Evolutionary conservation across 2,888 invertebrate genomes (phyloP).

Genomic region (Ecdyonurus torrentis): DNA sequence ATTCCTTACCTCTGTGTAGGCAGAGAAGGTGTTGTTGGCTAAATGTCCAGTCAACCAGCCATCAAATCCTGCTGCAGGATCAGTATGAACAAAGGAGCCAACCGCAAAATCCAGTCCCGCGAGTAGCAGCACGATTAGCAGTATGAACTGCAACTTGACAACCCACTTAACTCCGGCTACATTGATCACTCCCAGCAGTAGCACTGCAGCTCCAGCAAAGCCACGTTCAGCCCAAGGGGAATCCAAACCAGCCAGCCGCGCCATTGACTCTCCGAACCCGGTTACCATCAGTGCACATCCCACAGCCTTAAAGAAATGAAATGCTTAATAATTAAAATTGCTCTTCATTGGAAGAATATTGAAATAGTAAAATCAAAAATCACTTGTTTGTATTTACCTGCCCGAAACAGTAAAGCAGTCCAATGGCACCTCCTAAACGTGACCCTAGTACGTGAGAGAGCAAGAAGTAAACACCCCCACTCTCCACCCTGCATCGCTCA

Average conservation of each 20-base stretch:
- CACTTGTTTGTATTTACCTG: constrained; percentile 45
- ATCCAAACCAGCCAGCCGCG: constrained; percentile 56
- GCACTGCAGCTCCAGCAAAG: constrained; percentile 73
- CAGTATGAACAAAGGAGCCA: constrained; percentile 69
- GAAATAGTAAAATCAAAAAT: not conserved
- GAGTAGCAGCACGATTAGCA: constrained; percentile 67
- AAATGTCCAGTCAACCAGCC: constrained; percentile 74
- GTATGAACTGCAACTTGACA: constrained; percentile 79
- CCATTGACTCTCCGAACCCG: constrained; percentile 94
- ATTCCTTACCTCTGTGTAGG: constrained; percentile 35
- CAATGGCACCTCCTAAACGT: constrained; percentile 81
- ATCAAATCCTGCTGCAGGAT: constrained; percentile 64
- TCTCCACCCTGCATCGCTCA: constrained; percentile 84
- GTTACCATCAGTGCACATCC: constrained; percentile 91
- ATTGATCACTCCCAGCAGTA: constrained; percentile 78
- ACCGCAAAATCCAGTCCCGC: constrained; percentile 89
- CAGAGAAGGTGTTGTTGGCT: constrained; percentile 61
- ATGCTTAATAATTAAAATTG: not conserved
- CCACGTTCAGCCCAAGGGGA: constrained; percentile 61
- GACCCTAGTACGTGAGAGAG: constrained; percentile 88
- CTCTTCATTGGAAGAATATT: not conserved
- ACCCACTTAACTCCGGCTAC: constrained; percentile 97
- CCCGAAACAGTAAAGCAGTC: constrained; percentile 89
- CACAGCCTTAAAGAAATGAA: constrained; percentile 42
- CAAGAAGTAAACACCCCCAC: constrained; percentile 95